Evolutionary conservation across 2,113 vertebrate genomes (phyloP), one percentile per base, ranked within the genome.

Genomic region (Chamaea fasciata): DNA sequence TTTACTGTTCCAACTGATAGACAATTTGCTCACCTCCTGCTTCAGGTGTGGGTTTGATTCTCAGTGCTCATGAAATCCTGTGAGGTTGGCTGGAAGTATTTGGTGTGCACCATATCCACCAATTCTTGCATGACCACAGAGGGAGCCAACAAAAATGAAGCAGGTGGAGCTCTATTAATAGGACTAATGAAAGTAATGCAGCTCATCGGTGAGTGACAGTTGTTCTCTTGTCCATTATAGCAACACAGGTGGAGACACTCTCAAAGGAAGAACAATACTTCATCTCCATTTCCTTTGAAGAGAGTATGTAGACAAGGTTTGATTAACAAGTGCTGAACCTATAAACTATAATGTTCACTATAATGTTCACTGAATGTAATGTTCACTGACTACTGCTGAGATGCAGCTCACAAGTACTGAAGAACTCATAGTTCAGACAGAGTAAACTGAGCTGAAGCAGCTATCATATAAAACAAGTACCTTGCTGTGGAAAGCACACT

Each of bases 391-490:
- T 19, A 27, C 42, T 73, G 64, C 75, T 49, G 57, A 44, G 27
- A 56, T 14, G 16, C 57, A 71, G 53, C 19, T 70, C 15, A 14
- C 13, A 52, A 35, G n/a, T 17, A 19, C 49, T 23, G 70, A 49
- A 53, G 60, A 87, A 75, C 27, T 53, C 22, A 56, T 18, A 3
- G 20, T 26, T 52, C 41, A 71, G 33, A 41, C 2, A 31, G 17
- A 53, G 31, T n/a, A 52, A 79, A 64, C 6, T 39, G n/a, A 71
- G 55, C 44, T 63, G 53, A 64, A 88, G 42, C 42, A 79, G 27
- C 9, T 27, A 16, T 49, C 0, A 0, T 27, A 30, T 1, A 35
- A 62, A 69, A n/a, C 33, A 78, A 42, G 12, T 8, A 13, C 21
- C 8, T 59, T 39, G 21, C 55, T 59, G 11, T 10, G 37, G 76